These are phyloP conservation scores for Drosophila rufa DNA, from an alignment of 1,140 invertebrate species.

Conservation along the genomic window DNA sequence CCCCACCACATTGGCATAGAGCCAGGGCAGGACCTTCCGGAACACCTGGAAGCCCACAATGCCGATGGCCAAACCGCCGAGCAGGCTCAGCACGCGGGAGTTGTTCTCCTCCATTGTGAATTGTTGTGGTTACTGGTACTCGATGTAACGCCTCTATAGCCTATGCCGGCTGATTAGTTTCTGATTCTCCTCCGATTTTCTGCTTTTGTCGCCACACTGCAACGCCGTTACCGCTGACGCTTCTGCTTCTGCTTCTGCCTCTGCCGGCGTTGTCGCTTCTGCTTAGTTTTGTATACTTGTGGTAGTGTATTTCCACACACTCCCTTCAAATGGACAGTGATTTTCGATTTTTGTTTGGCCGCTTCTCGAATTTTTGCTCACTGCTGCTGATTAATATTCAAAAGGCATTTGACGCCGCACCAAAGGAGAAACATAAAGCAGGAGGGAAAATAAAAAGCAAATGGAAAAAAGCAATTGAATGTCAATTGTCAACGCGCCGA, in stretches of 20 bases:
- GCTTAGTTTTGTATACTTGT: conserved; percentile 9
- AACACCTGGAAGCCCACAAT: conserved; percentile 75
- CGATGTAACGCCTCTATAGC: conserved; percentile 4
- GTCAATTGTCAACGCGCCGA: conserved; percentile 44
- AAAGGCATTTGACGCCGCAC: conserved; percentile 31
- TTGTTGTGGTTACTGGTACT: not conserved
- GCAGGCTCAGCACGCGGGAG: conserved; percentile 49
- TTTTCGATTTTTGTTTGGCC: conserved; percentile 26
- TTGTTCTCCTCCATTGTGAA: conserved; percentile 46
- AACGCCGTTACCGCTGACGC: conserved; percentile 19
- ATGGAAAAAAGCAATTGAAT: conserved; percentile 41
- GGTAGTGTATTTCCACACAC: conserved; percentile 18
- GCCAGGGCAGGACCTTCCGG: conserved; percentile 77
- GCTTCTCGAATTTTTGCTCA: conserved; percentile 32
- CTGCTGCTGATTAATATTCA: conserved; percentile 60
- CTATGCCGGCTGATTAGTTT: conserved; percentile 46
- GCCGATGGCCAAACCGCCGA: conserved; percentile 68
- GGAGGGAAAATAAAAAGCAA: conserved; percentile 36
- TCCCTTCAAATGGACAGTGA: conserved; percentile 28
- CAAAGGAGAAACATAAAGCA: conserved; percentile 39
- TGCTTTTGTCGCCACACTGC: conserved; percentile 26
- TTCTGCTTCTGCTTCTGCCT: conserved; percentile 17
- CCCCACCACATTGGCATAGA: conserved; percentile 85
- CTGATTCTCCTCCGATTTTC: conserved; percentile 27
- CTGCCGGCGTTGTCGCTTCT: conserved; percentile 29